Percentiles rank a stretch among this genome's conserved stretches.
These are phyloP conservation scores for Centropyge bicolor DNA, from an alignment of 2,797 vertebrate species.

Conservation along the genomic window DNA sequence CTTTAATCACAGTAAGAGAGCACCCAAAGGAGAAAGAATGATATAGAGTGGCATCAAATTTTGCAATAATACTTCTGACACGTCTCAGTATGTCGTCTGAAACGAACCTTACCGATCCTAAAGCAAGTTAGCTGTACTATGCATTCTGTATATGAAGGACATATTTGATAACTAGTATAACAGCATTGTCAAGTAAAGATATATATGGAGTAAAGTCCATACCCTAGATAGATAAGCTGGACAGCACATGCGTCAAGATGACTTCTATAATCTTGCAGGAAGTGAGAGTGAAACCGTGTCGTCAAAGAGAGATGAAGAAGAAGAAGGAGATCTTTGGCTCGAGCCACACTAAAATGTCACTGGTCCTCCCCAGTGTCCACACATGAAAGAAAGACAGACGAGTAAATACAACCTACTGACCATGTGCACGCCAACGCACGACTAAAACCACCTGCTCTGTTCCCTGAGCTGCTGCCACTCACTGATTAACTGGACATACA, in stretches of 20 bases:
- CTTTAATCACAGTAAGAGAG: constrained; percentile 78
- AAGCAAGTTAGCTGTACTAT: constrained; percentile 69
- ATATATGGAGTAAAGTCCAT: constrained; percentile 73
- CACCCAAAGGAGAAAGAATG: constrained; percentile 63
- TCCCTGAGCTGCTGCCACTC: constrained; percentile 83
- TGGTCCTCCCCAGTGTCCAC: constrained; percentile 68
- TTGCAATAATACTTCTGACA: constrained; percentile 60
- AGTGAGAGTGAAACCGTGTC: constrained; percentile 62
- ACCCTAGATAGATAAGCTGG: constrained; percentile 74
- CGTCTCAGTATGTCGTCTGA: constrained; percentile 45
- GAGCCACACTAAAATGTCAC: constrained; percentile 77
- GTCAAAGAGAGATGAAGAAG: constrained; percentile 50
- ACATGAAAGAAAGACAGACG: constrained; percentile 65
- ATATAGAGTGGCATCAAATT: constrained; percentile 50
- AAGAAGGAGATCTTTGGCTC: constrained; percentile 84
- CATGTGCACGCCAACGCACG: constrained; percentile 42
- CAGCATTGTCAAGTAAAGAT: constrained; percentile 75
- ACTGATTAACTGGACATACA: constrained; percentile 52
- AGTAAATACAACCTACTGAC: constrained; percentile 63
- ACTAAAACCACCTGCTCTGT: constrained; percentile 65
- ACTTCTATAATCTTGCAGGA: constrained; percentile 62
- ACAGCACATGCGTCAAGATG: constrained; percentile 79
- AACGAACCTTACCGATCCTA: constrained; percentile 74
- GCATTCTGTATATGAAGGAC: constrained; percentile 78
- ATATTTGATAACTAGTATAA: constrained; percentile 68